Percentiles rank a stretch among this genome's conserved stretches.
phyloP scores from a whole-genome alignment of 2,888 invertebrate species.

The Bembecia ichneumoniformis region DNA sequence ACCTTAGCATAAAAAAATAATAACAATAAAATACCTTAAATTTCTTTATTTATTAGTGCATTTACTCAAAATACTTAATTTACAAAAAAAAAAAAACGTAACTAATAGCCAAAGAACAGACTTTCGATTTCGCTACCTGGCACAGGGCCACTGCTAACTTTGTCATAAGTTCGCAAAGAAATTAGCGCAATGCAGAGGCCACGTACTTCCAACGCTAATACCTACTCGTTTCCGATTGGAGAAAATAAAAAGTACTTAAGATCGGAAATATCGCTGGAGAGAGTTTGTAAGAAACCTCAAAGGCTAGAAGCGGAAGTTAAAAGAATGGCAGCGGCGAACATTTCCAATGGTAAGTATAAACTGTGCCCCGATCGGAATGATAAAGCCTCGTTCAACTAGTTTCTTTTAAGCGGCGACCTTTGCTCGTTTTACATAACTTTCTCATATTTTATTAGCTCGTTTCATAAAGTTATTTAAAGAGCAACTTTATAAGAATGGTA shows the following conservation, averaged over 20 bases:
- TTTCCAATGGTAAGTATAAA: slow-evolving; percentile 49
- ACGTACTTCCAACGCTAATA: neutral
- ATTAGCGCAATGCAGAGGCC: neutral
- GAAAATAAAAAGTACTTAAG: neutral
- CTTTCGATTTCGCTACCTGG: neutral
- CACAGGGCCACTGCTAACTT: neutral
- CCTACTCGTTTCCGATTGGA: neutral
- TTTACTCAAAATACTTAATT: too few species aligned
- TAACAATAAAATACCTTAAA: too few species aligned
- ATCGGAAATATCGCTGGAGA: neutral
- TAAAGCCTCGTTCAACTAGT: slow-evolving; percentile 33
- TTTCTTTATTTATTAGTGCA: too few species aligned
- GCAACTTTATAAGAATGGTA: too few species aligned
- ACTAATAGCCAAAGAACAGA: neutral
- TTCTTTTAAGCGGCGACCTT: slow-evolving; percentile 17
- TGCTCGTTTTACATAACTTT: slow-evolving; percentile 6
- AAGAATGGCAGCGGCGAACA: slow-evolving; percentile 46
- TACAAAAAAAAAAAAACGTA: too few species aligned
- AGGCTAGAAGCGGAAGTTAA: slow-evolving; percentile 47
- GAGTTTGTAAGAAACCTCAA: slow-evolving; percentile 41
- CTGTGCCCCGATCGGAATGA: slow-evolving; percentile 36
- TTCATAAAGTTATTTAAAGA: neutral
- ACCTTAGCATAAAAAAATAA: too few species aligned
- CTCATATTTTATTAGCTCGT: slow-evolving; percentile 9
- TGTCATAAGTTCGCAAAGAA: neutral